Base-by-base conservation (phyloP, 2,888 invertebrate genomes). In the Cephus runcator region DNA sequence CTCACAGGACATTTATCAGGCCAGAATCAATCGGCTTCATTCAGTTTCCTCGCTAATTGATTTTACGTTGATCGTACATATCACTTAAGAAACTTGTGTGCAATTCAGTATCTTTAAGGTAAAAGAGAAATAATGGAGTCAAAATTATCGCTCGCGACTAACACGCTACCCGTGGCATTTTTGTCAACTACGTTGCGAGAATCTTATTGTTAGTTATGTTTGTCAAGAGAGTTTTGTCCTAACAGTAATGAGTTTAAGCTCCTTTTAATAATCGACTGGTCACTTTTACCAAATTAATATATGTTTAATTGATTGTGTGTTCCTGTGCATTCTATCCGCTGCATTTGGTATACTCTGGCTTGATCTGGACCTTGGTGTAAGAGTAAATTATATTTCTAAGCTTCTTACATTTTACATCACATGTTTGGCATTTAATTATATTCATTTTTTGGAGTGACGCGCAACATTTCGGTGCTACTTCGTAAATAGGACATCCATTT, bases 281-380 rank as follows among this genome's bases (percentile, higher is more conserved):
- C 56, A 56, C 56, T 56, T 71, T 71, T 34, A 71, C n/a, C 71
- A 76, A 83, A 80, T 80, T 85, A 85, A 89, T 88, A 83, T 89
- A 85, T 90, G 87, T 90, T 91, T 91, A 90, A 90, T 89, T 89
- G 85, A 91, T 88, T 90, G 88, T 91, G 87, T 91, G 90, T 91
- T 91, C 90, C 89, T 91, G 90, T 91, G 90, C 89, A 91, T 90
- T 90, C 89, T 91, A 87, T 90, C 89, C 86, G 90, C 91, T 91
- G 91, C 91, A 90, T 91, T 91, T 90, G 91, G 91, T 91, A 91
- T 88, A 90, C 90, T 91, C 90, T 91, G 91, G 91, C 91, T 91
- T 91, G 89, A 91, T 91, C 91, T 91, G 91, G 91, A 91, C 87
- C 89, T 91, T 90, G 90, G 91, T 91, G 91, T 91, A 91, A 91